Conservation (phyloP, 2,797 vertebrate species). For the Enteromius trimaculatus region DNA sequence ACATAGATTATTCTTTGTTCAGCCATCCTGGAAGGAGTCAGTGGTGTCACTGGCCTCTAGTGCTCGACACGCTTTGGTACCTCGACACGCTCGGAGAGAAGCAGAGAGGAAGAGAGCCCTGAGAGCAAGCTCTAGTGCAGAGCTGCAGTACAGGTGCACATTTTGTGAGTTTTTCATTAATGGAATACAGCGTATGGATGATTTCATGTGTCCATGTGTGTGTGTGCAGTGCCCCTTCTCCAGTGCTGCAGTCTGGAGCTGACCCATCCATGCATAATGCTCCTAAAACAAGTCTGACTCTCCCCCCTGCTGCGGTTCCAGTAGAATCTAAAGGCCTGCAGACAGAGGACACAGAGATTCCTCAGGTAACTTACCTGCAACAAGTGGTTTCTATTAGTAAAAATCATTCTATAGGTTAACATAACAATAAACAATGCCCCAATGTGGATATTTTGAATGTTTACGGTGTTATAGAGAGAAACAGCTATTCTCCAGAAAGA, state of each 20-base stretch:
- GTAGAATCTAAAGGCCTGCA: conserved; percentile 68
- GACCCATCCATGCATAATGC: not conserved
- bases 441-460: not conserved
- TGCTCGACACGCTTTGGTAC: conserved; percentile 74
- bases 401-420: not conserved
- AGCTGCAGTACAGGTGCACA: conserved; percentile 51
- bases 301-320: conserved; percentile 1
- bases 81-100: conserved; percentile 65
- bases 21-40: conserved; percentile 83
- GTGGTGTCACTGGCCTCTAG: conserved; percentile 73
- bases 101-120: conserved; percentile 62
- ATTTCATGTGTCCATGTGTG: not conserved
- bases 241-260: conserved; percentile 15
- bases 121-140: conserved; percentile 12
- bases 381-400: not conserved
- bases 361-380: conserved; percentile 64
- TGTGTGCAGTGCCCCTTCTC: conserved; percentile 36
- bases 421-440: not conserved
- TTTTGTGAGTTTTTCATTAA: not conserved
- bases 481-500: conserved; percentile 64
- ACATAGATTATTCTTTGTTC: conserved; percentile 14
- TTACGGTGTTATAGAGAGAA: conserved; percentile 53
- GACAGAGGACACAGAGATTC: conserved; percentile 60
- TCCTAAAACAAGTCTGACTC: not conserved
- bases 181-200: not conserved